phyloP scores from a whole-genome alignment of 2,113 vertebrate species.

The Coryphaenoides rupestris region DNA sequence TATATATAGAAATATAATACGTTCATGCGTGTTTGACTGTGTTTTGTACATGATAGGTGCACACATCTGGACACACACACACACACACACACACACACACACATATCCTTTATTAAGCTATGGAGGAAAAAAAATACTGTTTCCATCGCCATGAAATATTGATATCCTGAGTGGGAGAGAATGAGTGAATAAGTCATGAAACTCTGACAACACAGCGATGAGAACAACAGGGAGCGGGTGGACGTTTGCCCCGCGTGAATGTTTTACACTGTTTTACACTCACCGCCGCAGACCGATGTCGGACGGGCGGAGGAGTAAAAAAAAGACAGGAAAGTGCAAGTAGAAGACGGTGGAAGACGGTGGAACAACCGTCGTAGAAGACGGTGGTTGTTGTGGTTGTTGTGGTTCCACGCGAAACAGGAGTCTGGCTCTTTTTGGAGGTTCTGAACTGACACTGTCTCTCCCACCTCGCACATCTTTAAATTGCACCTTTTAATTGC shows the following conservation, averaged over 20 bases:
- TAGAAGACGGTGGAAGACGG: no score
- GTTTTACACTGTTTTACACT: conserved; percentile 30
- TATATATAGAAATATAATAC: background rate
- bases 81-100: conserved; percentile 2
- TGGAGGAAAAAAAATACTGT: conserved; percentile 58
- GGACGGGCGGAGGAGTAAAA: conserved; percentile 9
- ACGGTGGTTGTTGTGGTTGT: no score
- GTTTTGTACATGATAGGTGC: no score
- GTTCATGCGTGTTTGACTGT: no score
- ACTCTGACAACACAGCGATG: conserved; percentile 56
- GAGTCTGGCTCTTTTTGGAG: conserved; percentile 31
- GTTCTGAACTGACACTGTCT: no score
- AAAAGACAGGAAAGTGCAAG: background rate
- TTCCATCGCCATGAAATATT: conserved; percentile 67
- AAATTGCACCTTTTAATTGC: no score
- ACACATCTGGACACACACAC: conserved; percentile 1
- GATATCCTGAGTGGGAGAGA: conserved; percentile 53
- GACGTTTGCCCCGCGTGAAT: conserved; percentile 47
- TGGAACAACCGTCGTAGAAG: no score
- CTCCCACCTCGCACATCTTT: no score
- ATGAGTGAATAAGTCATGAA: conserved; percentile 75
- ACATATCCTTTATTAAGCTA: conserved; percentile 53
- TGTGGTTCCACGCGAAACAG: no score
- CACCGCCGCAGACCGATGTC: background rate
- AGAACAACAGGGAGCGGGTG: conserved; percentile 44